Evolutionary conservation across 2,888 invertebrate genomes (phyloP).

Genomic region (Thyatira batis): DNA sequence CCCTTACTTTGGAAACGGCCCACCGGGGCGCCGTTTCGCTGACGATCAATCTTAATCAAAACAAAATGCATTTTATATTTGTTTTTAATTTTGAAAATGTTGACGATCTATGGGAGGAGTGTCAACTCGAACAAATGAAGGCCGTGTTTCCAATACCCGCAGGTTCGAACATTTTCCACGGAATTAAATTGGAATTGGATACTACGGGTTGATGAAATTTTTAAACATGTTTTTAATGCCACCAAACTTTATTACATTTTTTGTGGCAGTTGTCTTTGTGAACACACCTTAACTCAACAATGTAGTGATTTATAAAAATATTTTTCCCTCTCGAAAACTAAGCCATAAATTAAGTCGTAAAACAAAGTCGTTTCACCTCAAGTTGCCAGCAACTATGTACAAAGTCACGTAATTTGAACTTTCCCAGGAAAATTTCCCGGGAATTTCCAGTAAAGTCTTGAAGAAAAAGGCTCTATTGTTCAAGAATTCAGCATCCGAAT

Average conservation of each 20-base stretch:
- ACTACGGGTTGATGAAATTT: not conserved
- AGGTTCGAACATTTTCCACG: not conserved
- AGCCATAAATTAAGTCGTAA: not conserved
- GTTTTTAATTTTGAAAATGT: not conserved
- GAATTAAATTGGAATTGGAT: not conserved
- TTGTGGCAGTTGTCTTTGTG: not conserved
- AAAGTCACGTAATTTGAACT: slow-evolving; percentile 9
- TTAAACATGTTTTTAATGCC: not conserved
- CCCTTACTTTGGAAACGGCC: slow-evolving; percentile 12
- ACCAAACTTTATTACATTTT: not conserved
- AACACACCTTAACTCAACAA: not conserved
- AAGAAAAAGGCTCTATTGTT: slow-evolving; percentile 43
- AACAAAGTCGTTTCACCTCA: slow-evolving; percentile 24
- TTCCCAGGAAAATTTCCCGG: slow-evolving; percentile 29
- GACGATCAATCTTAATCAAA: slow-evolving; percentile 3
- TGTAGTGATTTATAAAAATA: not conserved
- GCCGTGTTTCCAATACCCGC: not conserved
- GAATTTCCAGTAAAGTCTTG: slow-evolving; percentile 33
- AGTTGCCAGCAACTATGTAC: slow-evolving; percentile 17
- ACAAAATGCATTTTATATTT: not conserved
- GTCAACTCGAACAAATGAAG: not conserved
- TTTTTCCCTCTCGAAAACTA: not conserved
- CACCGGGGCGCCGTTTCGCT: slow-evolving; percentile 1
- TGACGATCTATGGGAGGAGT: not conserved
- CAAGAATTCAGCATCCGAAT: slow-evolving; percentile 43